phyloP scores from a whole-genome alignment of 2,113 vertebrate species.

The Ornithorhynchus anatinus region DNA sequence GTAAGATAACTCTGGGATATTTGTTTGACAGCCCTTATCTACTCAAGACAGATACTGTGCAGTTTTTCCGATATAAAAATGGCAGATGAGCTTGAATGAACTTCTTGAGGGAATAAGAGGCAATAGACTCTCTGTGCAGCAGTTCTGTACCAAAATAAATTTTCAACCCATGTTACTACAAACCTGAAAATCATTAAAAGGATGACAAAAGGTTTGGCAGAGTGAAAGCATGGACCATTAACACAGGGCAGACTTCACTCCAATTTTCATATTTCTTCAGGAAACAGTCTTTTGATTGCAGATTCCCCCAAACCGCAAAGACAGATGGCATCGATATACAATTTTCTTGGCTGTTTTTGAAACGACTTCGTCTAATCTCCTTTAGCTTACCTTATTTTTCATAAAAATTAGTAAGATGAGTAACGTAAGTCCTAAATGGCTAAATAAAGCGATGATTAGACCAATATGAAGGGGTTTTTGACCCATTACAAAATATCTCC shows the following conservation, averaged over 20 bases:
- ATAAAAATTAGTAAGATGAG: no score
- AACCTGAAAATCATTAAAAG: slow-evolving; percentile 38
- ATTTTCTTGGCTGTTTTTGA: not conserved
- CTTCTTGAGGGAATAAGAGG: slow-evolving; percentile 5
- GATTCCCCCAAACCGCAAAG: slow-evolving; percentile 31
- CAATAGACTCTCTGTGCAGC: slow-evolving; percentile 3
- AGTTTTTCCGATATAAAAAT: slow-evolving; percentile 7
- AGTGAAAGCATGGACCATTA: slow-evolving; percentile 12
- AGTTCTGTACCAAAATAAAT: slow-evolving; percentile 11
- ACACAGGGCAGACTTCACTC: not conserved
- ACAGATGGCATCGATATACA: slow-evolving; percentile 19
- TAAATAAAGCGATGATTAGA: no score
- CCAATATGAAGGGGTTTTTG: no score
- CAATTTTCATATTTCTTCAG: slow-evolving; percentile 25
- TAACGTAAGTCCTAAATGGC: no score
- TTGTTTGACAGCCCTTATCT: not conserved
- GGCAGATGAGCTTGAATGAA: not conserved
- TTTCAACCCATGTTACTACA: slow-evolving; percentile 9
- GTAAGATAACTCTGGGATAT: not conserved
- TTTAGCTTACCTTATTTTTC: not conserved
- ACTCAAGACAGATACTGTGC: slow-evolving; percentile 6
- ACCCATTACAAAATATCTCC: no score
- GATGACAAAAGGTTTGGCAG: slow-evolving; percentile 21
- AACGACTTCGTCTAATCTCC: not conserved
- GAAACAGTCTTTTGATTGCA: slow-evolving; percentile 28